Evolutionary conservation across 2,113 vertebrate species (phyloP).

Genomic region (Platycercus adscitus): DNA sequence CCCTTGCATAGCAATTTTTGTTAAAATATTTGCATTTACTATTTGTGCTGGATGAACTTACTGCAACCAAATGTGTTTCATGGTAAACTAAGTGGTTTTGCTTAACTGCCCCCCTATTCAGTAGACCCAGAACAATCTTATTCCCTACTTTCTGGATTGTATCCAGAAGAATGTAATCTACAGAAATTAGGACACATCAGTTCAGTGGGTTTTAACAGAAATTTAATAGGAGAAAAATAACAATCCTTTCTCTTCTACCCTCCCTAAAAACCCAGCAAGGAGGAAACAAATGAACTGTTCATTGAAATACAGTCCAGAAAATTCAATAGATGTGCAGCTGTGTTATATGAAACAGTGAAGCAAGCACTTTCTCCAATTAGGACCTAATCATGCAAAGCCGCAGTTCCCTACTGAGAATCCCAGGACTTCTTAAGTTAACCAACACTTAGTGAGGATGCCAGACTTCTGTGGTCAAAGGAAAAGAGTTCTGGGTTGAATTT

Average conservation of each 20-base stretch:
- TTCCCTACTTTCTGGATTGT: not conserved
- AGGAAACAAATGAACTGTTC: not conserved
- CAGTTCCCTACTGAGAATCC: not conserved
- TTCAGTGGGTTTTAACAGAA: not conserved
- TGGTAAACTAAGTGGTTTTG: not conserved
- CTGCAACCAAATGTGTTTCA: not conserved
- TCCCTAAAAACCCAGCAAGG: not conserved
- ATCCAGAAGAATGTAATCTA: not conserved
- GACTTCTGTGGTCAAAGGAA: not conserved
- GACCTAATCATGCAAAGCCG: not conserved
- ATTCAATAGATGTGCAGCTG: constrained; percentile 23
- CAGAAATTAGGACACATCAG: not conserved
- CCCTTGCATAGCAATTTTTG: not conserved
- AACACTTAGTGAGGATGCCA: not conserved
- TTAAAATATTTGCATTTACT: not conserved
- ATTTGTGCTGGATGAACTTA: not conserved
- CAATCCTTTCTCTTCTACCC: not conserved
- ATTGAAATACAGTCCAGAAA: constrained; percentile 9
- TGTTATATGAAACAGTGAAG: not conserved
- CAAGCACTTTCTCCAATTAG: constrained; percentile 19
- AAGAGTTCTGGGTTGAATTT: not conserved
- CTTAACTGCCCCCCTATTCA: not conserved
- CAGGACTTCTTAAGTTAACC: not conserved
- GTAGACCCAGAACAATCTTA: not conserved
- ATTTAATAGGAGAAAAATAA: not conserved